phyloP scores from a whole-genome alignment of 2,888 invertebrate species.

The Didymodactylos carnosus region DNA sequence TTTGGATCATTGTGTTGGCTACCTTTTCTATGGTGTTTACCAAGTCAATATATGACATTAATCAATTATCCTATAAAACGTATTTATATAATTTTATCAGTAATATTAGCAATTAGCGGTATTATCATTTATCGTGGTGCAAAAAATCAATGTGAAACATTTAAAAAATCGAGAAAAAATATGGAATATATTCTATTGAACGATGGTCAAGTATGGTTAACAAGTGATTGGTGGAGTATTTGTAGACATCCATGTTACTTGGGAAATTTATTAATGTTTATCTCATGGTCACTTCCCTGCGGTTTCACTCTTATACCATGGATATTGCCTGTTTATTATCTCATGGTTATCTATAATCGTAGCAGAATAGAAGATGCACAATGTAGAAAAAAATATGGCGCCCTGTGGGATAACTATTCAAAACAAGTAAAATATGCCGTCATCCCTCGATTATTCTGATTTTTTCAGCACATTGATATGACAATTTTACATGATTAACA shows the following conservation, averaged over 20 bases:
- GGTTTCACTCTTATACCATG: not conserved
- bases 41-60: not conserved
- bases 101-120: not conserved
- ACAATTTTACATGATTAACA: too few relatives aligned
- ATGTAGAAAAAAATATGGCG: too few relatives aligned
- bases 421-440: too few relatives aligned
- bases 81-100: not conserved
- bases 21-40: not conserved
- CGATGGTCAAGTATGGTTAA: slow-evolving; percentile 38
- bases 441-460: too few relatives aligned
- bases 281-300: slow-evolving; percentile 36
- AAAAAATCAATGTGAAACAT: not conserved
- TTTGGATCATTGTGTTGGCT: not conserved
- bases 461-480: too few relatives aligned
- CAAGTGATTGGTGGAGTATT: slow-evolving; percentile 58
- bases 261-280: slow-evolving; percentile 57
- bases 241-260: slow-evolving; percentile 66
- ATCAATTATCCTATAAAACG: not conserved
- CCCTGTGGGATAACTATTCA: too few relatives aligned
- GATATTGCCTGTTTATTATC: not conserved
- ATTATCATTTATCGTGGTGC: not conserved
- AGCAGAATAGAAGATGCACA: not conserved
- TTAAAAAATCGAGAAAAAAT: not conserved
- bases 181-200: not conserved
- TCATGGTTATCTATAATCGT: not conserved